phyloP scores from a whole-genome alignment of 2,113 vertebrate genomes.

The human region GRCh38 chr15:39078001-39078500 shows the following conservation, averaged over 20 bases:
- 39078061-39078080: background rate
- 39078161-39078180: background rate
- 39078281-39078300: background rate
- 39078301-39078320: background rate
- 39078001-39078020: background rate
- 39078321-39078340: background rate
- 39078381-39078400: background rate
- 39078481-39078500: background rate
- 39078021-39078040: background rate
- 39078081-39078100: background rate
- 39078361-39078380: background rate
- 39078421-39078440: background rate
- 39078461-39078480: background rate
- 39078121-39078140: background rate
- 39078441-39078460: background rate
- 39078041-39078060: background rate
- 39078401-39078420: background rate
- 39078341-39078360: background rate
- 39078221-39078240: background rate
- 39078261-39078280: no score
- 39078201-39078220: background rate
- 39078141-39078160: background rate
- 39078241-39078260: background rate
- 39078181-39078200: background rate
- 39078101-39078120: background rate